Evolutionary conservation across 2,797 vertebrate species (phyloP).

Genomic region (Tarsius wallacei): DNA sequence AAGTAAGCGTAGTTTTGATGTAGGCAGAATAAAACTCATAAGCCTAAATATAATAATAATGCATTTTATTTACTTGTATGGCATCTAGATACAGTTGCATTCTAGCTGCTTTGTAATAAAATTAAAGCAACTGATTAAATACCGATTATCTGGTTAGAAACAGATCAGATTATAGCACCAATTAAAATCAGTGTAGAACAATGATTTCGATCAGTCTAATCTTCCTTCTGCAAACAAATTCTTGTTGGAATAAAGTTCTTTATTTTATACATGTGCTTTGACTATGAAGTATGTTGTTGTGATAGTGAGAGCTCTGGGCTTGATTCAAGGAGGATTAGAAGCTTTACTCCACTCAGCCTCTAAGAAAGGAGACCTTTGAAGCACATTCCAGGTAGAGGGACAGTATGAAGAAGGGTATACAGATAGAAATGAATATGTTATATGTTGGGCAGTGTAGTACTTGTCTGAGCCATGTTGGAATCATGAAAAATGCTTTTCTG

Average conservation of each 20-base stretch:
- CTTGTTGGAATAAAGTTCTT: constrained; percentile 65
- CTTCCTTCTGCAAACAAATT: constrained; percentile 56
- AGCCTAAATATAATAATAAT: constrained; percentile 76
- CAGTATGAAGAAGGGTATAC: neutral
- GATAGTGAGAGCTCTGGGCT: neutral
- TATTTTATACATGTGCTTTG: constrained; percentile 28
- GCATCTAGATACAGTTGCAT: constrained; percentile 72
- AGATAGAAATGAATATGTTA: neutral
- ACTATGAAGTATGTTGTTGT: neutral
- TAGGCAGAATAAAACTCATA: constrained; percentile 73
- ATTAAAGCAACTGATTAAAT: constrained; percentile 83
- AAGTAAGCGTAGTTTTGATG: constrained; percentile 75
- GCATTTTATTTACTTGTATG: constrained; percentile 73
- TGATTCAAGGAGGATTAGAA: neutral
- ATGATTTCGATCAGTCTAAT: constrained; percentile 72
- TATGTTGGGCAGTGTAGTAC: neutral
- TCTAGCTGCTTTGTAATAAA: constrained; percentile 78
- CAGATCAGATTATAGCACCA: constrained; percentile 79
- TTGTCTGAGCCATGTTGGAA: neutral
- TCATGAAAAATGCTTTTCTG: neutral
- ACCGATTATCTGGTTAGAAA: constrained; percentile 79
- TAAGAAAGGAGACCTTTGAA: neutral
- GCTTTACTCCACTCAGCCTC: neutral
- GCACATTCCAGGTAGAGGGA: neutral
- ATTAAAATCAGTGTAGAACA: constrained; percentile 82